Evolutionary conservation across 2,888 invertebrate species (phyloP), one percentile per base, ranked within the genome.

Genomic region (Acanthoscelides obtectus): DNA sequence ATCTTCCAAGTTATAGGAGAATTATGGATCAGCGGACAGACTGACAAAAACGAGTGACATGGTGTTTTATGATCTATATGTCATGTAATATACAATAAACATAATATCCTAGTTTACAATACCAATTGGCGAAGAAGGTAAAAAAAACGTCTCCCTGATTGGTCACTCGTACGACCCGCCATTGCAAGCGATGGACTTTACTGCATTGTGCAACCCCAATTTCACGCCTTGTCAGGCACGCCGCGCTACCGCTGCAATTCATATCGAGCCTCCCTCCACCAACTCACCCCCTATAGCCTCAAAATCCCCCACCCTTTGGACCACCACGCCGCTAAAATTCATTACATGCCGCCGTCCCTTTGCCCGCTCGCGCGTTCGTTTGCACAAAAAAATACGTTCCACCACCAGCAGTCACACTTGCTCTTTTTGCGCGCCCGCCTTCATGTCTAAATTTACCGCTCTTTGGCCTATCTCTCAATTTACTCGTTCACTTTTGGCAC

Each of bases 141-240:
- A 12, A 45, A 45, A 45, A 1, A 45, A 45, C 12, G 17, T 25
- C 12, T 45, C 45, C 45, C 45, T 45, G 17, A 45, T 45, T 45
- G 45, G 12, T 45, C 45, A 12, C 45, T 12, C 45, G 17, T 12
- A 45, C 12, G 45, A 12, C 17, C 45, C 12, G 45, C 45, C 45
- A 45, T 45, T 12, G 45, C 17, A 12, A 45, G 71, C 70, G 73
- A 68, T 78, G 80, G 80, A 81, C 80, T 82, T 82, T 82, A 80
- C 79, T 81, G 81, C 82, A 81, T 78, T 79, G 81, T 83, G 82
- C 83, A 83, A 81, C 81, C 82, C 82, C 83, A 84, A 84, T 84
- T 84, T 84, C 84, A 84, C 83, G 81, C 82, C 81, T 83, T 79
- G 80, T 78, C 81, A 81, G 78, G 75, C 75, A 75, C 79, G 78